Percentiles rank a stretch among this genome's conserved stretches.
Conservation (phyloP, 2,113 vertebrate genomes). For the Chiloscyllium plagiosum region DNA sequence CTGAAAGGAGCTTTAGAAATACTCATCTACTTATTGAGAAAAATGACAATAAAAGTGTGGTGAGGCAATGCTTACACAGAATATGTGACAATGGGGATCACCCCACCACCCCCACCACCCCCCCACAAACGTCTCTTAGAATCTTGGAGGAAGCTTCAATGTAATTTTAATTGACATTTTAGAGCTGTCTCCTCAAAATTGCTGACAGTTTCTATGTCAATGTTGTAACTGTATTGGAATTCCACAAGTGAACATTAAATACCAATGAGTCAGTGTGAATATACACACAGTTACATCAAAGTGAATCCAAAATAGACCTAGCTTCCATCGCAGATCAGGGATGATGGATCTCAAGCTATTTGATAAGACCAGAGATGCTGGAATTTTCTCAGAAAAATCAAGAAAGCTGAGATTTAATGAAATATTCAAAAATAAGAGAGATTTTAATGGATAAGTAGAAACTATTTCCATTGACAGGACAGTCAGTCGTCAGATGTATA, state of each 20-base stretch:
- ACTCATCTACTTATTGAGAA: too few species aligned
- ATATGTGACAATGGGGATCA: too few species aligned
- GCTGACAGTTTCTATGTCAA: neutral
- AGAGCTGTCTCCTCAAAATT: neutral
- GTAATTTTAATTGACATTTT: neutral
- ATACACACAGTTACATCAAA: neutral
- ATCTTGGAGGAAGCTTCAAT: neutral
- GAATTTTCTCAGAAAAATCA: neutral
- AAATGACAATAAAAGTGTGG: too few species aligned
- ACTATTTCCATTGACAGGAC: neutral
- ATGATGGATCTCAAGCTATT: neutral
- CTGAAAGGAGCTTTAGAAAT: too few species aligned
- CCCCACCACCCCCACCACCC: too few species aligned
- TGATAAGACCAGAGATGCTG: neutral
- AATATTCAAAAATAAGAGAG: neutral
- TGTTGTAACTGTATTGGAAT: neutral
- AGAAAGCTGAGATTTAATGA: neutral
- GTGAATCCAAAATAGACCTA: neutral
- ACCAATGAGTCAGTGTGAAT: neutral
- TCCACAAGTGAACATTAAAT: neutral
- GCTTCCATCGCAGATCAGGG: neutral
- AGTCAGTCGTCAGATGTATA: neutral
- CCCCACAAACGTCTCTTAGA: neutral
- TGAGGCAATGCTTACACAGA: too few species aligned
- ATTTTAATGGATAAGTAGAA: neutral